These are phyloP conservation scores for Pentalonia nigronervosa DNA, from an alignment of 1,140 invertebrate species.

Conservation along the genomic window DNA sequence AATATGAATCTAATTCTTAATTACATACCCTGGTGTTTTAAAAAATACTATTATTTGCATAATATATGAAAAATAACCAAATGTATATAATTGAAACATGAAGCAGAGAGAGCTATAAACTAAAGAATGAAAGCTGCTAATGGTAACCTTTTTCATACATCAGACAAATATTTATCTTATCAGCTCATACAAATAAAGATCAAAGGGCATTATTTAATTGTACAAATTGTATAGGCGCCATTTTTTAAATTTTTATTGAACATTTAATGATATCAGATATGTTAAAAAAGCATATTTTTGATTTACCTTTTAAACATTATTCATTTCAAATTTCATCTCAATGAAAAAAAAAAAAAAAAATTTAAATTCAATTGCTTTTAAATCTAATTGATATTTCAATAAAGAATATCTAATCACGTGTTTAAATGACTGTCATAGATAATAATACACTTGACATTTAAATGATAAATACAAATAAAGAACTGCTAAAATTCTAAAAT, in stretches of 20 bases:
- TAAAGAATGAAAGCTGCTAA: neutral
- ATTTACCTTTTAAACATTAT: neutral
- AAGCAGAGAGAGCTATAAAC: neutral
- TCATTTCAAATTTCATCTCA: neutral
- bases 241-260: neutral
- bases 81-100: constrained; percentile 36
- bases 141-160: neutral
- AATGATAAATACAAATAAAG: neutral
- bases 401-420: constrained; percentile 27
- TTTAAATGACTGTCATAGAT: constrained; percentile 40
- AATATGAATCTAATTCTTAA: neutral
- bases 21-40: constrained; percentile 41
- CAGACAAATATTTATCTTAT: constrained; percentile 33
- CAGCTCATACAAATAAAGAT: constrained; percentile 23
- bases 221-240: neutral
- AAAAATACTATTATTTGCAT: constrained; percentile 44
- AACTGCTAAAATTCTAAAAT: neutral
- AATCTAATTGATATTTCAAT: neutral
- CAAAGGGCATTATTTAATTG: constrained; percentile 23
- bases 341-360: neutral
- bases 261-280: neutral
- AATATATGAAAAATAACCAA: constrained; percentile 41
- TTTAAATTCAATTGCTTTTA: neutral
- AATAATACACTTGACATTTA: constrained; percentile 30
- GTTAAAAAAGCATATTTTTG: neutral